A percentile compares a stretch with the other conserved stretches of the same genome.
These are phyloP conservation scores for Mohoua ochrocephala DNA, from an alignment of 2,113 vertebrate species.

Conservation along the genomic window DNA sequence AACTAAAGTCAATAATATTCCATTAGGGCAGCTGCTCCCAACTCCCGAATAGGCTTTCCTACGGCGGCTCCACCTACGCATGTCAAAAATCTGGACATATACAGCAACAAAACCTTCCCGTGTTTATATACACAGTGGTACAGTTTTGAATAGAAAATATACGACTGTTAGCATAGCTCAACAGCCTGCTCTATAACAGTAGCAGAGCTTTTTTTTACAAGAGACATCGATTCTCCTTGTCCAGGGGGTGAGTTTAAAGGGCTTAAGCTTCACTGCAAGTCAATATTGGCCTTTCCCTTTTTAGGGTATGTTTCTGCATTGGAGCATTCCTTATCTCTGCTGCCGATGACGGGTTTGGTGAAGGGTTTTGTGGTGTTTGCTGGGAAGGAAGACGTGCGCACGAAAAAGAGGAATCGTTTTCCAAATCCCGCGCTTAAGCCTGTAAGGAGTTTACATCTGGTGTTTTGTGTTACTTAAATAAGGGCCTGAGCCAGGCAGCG, in stretches of 20 bases:
- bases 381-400: not conserved
- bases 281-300: slow-evolving; percentile 65
- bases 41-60: slow-evolving; percentile 40
- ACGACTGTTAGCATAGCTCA: slow-evolving; percentile 9
- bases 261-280: not conserved
- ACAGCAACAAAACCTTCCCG: slow-evolving; percentile 2
- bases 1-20: slow-evolving; percentile 66
- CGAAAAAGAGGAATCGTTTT: not conserved
- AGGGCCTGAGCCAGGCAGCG: not conserved
- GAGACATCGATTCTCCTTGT: slow-evolving; percentile 31
- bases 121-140: slow-evolving; percentile 34
- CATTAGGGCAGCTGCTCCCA: slow-evolving; percentile 51
- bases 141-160: slow-evolving; percentile 48
- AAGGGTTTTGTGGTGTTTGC: not conserved
- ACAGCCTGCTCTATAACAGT: slow-evolving; percentile 1
- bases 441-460: not conserved
- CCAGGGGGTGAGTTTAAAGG: slow-evolving; percentile 5
- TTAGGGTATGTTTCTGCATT: slow-evolving; percentile 52
- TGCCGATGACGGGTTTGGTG: not conserved
- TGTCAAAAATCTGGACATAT: slow-evolving; percentile 37
- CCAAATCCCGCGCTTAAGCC: not conserved
- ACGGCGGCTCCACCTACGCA: not conserved
- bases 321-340: slow-evolving; percentile 35
- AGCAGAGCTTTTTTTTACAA: not conserved
- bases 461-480: not conserved